Percentiles rank a stretch among this genome's conserved stretches.
Evolutionary conservation across 2,888 invertebrate genomes (phyloP).

Genomic region (Cheilosia pagana): DNA sequence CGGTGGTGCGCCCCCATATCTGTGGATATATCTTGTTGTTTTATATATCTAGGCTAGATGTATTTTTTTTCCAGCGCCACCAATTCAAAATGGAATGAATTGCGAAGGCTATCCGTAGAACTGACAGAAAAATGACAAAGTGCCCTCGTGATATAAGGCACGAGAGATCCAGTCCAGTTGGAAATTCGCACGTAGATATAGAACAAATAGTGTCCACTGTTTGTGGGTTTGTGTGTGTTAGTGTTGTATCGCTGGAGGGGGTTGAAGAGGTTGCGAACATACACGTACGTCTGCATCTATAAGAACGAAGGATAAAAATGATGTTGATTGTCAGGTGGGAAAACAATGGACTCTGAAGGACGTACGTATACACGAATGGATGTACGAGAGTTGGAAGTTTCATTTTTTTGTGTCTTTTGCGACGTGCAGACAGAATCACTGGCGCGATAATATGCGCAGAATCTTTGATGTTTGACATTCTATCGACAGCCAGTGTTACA

Average conservation of each 20-base stretch:
- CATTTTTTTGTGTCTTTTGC: slow-evolving; percentile 1
- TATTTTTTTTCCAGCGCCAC: slow-evolving; percentile 61
- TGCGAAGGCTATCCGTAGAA: slow-evolving; percentile 38
- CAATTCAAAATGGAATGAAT: slow-evolving; percentile 61
- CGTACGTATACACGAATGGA: slow-evolving; percentile 10
- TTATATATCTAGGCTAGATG: slow-evolving; percentile 35
- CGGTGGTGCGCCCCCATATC: slow-evolving; percentile 14
- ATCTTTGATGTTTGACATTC: slow-evolving; percentile 55
- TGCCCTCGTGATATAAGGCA: slow-evolving; percentile 51
- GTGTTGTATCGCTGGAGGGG: slow-evolving; percentile 22
- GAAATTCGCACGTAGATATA: slow-evolving; percentile 20
- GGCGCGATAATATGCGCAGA: slow-evolving; percentile 25
- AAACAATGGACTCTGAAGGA: slow-evolving; percentile 65
- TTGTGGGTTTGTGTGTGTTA: too few relatives aligned
- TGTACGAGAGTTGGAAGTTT: slow-evolving; percentile 24
- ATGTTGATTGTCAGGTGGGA: slow-evolving; percentile 70
- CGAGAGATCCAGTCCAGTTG: slow-evolving; percentile 33
- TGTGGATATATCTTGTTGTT: slow-evolving; percentile 21
- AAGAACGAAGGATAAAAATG: slow-evolving; percentile 52
- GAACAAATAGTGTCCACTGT: slow-evolving; percentile 43
- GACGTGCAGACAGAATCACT: slow-evolving; percentile 20
- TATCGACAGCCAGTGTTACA: slow-evolving; percentile 37
- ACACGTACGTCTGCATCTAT: neutral
- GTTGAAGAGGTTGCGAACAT: slow-evolving; percentile 48
- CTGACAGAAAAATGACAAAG: slow-evolving; percentile 61